Conservation (phyloP, 1,140 invertebrate genomes). For the Leptonema lineaticorne region DNA sequence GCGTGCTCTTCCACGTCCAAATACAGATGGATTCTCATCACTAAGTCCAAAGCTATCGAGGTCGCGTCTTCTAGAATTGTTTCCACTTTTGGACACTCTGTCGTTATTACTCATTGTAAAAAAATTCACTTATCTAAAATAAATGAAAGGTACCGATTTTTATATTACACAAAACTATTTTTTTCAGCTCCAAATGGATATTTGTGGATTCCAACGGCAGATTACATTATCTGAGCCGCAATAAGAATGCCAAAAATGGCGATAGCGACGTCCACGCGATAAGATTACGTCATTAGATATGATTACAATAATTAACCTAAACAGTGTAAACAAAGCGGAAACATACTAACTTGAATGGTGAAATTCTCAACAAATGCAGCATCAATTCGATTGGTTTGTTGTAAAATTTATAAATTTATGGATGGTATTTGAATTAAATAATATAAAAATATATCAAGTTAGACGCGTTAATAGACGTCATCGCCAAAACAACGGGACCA, state of each 20-base stretch:
- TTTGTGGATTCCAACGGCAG: too few relatives aligned
- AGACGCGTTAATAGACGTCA: too few relatives aligned
- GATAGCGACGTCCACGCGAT: neutral
- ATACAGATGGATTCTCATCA: constrained; percentile 47
- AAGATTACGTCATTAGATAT: constrained; percentile 5
- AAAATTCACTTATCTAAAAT: neutral
- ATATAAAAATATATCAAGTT: too few relatives aligned
- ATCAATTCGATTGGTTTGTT: too few relatives aligned
- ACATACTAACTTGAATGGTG: too few relatives aligned
- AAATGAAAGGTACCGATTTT: neutral
- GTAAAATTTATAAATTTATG: too few relatives aligned
- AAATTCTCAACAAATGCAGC: too few relatives aligned
- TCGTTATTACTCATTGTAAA: neutral
- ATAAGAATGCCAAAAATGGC: neutral
- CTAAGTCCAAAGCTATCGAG: constrained; percentile 44
- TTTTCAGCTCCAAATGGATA: too few relatives aligned
- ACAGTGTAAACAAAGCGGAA: constrained; percentile 1
- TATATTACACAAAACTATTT: too few relatives aligned
- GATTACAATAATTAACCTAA: neutral
- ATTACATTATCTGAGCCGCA: too few relatives aligned
- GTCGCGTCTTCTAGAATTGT: constrained; percentile 22
- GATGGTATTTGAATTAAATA: too few relatives aligned
- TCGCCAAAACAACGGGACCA: too few relatives aligned
- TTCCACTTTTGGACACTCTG: constrained; percentile 1
- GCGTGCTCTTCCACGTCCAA: constrained; percentile 46